Conservation (phyloP, 2,113 vertebrate genomes). For the Jaculus jaculus region DNA sequence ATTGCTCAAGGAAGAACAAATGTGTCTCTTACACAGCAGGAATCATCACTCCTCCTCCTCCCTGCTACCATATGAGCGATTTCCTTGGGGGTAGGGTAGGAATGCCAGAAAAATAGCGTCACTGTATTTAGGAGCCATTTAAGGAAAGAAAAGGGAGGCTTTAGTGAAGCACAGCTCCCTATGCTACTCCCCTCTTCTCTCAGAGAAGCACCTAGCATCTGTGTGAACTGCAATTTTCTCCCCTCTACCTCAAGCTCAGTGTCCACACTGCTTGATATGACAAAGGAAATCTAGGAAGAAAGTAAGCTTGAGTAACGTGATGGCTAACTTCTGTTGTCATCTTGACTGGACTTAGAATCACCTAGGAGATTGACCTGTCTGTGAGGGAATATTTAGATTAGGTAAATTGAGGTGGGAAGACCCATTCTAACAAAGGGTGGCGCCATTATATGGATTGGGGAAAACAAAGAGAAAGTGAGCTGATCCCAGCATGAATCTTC, state of each 20-base stretch:
- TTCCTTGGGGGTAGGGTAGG: neutral
- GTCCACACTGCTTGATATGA: accelerated
- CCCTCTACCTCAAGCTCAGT: accelerated
- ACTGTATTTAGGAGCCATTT: neutral
- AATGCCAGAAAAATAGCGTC: neutral
- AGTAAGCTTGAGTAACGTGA: no score
- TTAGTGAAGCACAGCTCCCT: neutral
- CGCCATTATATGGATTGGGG: no score
- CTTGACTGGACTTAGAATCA: no score
- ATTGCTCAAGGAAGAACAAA: slow-evolving; percentile 12
- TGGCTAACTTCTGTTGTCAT: no score
- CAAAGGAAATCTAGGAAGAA: accelerated
- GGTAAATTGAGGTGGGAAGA: no score
- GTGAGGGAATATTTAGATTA: no score
- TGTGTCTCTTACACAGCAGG: neutral
- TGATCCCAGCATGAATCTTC: no score
- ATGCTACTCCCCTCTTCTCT: neutral
- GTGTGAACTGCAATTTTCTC: accelerated
- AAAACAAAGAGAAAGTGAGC: no score
- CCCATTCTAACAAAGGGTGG: no score
- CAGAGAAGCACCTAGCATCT: accelerated
- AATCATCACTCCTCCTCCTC: neutral
- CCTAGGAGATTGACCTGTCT: no score
- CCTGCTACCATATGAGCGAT: neutral
- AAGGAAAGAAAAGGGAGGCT: neutral